Conservation (phyloP, 2,888 invertebrate genomes). For the Mesoligia furuncula region DNA sequence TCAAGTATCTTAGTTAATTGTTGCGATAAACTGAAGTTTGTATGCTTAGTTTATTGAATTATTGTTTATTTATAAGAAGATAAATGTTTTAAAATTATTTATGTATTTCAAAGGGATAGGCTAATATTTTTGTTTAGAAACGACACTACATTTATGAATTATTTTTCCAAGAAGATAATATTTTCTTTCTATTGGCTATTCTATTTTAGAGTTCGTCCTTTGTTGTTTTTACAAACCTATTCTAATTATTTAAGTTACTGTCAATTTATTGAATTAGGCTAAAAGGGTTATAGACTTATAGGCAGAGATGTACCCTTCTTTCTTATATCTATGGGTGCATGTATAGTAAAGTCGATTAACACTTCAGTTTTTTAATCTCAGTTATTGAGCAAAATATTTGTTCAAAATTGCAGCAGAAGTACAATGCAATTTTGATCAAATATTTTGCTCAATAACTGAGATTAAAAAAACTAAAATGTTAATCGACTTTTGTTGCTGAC, state of each 20-base stretch:
- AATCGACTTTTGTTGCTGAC: no score
- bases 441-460: no score
- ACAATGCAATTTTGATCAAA: no score
- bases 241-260: background rate
- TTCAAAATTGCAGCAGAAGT: no score
- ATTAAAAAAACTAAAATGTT: no score
- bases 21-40: constrained; percentile 45
- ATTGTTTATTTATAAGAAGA: constrained; percentile 37
- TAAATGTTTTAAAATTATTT: background rate
- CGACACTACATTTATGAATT: background rate
- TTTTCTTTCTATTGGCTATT: background rate
- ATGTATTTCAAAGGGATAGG: background rate
- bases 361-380: no score
- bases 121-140: background rate
- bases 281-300: background rate
- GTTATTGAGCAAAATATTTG: no score
- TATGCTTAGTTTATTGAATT: constrained; percentile 34
- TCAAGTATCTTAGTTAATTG: constrained; percentile 58
- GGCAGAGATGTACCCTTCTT: no score
- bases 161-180: background rate
- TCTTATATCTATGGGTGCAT: no score
- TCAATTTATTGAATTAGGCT: background rate
- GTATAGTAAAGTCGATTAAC: no score
- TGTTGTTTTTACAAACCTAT: background rate
- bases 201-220: no score